Conservation (phyloP, 2,113 vertebrate species). For the Helogale parvula region DNA sequence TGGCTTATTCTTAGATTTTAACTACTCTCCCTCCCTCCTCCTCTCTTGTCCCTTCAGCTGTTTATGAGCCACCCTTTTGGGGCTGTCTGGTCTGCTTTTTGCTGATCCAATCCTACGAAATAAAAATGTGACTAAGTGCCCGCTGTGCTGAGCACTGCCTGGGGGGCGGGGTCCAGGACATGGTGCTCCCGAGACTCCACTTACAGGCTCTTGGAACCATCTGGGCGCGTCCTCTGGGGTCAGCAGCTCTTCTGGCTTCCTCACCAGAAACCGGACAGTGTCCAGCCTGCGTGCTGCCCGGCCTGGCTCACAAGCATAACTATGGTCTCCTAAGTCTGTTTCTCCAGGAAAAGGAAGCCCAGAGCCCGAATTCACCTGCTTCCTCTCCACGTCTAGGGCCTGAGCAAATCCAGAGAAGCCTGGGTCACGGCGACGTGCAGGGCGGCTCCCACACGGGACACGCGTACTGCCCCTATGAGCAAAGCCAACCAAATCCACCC, state of each 20-base stretch:
- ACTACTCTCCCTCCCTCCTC: neutral
- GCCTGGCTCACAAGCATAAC: neutral
- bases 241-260: neutral
- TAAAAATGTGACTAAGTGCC: neutral
- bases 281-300: rapidly evolving
- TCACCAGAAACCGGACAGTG: neutral
- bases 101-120: neutral
- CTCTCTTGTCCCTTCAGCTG: neutral
- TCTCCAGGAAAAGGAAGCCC: neutral
- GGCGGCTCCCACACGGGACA: neutral
- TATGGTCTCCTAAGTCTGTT: neutral
- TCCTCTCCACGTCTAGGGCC: neutral
- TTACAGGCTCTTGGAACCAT: neutral
- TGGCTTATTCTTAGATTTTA: neutral
- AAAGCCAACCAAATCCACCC: neutral
- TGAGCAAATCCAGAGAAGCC: neutral
- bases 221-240: no score
- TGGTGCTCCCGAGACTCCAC: neutral
- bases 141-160: neutral
- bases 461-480: no score
- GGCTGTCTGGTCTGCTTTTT: neutral
- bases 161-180: neutral
- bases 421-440: neutral
- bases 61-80: no score
- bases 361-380: neutral